These are phyloP conservation scores for Salarias fasciatus DNA, from an alignment of 2,797 vertebrate species.

Conservation along the genomic window DNA sequence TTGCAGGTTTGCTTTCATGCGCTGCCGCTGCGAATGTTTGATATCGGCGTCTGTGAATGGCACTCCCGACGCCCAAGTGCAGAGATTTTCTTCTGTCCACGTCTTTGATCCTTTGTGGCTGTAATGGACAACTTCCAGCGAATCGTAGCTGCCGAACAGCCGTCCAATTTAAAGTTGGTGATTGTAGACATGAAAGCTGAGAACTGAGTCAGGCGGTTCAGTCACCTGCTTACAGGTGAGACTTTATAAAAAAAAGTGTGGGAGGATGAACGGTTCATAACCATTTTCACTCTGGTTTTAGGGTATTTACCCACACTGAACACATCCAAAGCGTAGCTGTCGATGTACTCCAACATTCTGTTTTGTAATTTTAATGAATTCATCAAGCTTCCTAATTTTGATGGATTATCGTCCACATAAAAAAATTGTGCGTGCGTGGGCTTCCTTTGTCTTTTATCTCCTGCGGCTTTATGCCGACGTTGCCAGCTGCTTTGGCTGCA, in stretches of 20 bases:
- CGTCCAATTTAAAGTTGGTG: not conserved
- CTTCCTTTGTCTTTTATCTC: not conserved
- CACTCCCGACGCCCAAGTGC: not conserved
- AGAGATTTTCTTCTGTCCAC: constrained; percentile 2
- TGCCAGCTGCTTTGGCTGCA: constrained; percentile 26
- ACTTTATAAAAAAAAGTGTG: not conserved
- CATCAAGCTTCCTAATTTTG: not conserved
- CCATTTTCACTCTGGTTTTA: too few relatives aligned
- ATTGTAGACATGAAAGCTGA: too few relatives aligned
- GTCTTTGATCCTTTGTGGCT: not conserved
- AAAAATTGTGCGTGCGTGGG: not conserved
- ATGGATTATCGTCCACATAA: not conserved
- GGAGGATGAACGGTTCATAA: too few relatives aligned
- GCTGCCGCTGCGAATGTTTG: not conserved
- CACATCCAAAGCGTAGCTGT: not conserved
- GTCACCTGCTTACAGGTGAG: not conserved
- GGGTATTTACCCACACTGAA: not conserved
- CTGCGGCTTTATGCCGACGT: constrained; percentile 2
- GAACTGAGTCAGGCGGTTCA: not conserved
- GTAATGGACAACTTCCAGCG: not conserved
- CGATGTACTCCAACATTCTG: not conserved
- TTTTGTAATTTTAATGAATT: not conserved
- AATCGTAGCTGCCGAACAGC: not conserved
- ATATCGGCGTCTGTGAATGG: not conserved
- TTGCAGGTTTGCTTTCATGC: constrained; percentile 21